These are phyloP conservation scores for Protosalanx chinensis DNA, from an alignment of 2,797 vertebrate species.

Conservation along the genomic window DNA sequence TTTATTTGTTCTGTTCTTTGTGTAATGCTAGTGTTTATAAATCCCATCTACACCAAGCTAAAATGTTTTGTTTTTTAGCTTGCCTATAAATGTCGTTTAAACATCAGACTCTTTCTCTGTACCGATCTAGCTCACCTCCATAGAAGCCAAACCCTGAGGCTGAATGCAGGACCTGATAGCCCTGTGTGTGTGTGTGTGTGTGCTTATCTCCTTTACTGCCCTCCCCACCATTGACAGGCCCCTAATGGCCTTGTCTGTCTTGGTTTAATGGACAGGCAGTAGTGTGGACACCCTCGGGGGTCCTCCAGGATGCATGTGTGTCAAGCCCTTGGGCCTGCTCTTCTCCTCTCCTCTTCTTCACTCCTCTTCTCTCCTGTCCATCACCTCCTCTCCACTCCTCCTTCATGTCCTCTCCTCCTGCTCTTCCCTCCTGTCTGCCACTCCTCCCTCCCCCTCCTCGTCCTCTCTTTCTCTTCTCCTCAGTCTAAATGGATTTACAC, in stretches of 20 bases:
- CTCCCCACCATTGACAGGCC: slow-evolving; percentile 29
- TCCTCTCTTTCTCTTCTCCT: not conserved
- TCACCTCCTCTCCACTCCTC: not conserved
- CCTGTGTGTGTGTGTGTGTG: not conserved
- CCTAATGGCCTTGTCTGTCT: slow-evolving; percentile 36
- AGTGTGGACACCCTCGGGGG: slow-evolving; percentile 7
- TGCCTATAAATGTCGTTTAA: not conserved
- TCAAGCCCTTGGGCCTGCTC: not conserved
- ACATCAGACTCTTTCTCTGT: not conserved
- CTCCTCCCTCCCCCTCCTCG: not conserved
- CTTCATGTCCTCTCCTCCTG: slow-evolving; percentile 10
- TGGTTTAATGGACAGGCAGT: slow-evolving; percentile 32
- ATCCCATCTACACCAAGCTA: not conserved
- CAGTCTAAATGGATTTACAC: slow-evolving; percentile 16
- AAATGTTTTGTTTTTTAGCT: not conserved
- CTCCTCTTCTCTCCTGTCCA: slow-evolving; percentile 8
- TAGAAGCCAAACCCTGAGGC: not conserved
- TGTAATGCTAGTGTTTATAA: not conserved
- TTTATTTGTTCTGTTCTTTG: not conserved
- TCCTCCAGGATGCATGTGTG: not conserved
- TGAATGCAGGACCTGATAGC: slow-evolving; percentile 2
- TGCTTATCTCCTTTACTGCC: slow-evolving; percentile 6
- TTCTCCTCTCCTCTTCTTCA: slow-evolving; percentile 8
- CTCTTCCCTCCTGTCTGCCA: slow-evolving; percentile 11
- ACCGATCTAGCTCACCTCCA: not conserved